phyloP scores from a whole-genome alignment of 2,888 invertebrate species.

The Chironomus riparius region DNA sequence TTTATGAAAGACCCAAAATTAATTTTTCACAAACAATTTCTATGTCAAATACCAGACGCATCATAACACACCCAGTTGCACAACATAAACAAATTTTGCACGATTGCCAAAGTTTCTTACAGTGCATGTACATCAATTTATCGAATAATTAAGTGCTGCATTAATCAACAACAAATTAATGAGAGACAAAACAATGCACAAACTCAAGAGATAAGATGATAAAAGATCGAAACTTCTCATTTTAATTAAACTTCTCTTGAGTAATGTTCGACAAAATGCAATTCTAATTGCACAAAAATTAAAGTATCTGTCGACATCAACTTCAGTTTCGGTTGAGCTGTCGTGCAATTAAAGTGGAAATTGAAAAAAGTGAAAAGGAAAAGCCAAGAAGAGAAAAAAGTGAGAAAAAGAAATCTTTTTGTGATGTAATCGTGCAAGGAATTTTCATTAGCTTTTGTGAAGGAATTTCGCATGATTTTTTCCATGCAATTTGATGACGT shows the following conservation, averaged over 20 bases:
- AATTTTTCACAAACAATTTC: too few relatives aligned
- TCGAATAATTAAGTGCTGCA: too few relatives aligned
- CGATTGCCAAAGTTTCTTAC: too few relatives aligned
- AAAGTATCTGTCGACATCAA: neutral
- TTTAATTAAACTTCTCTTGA: neutral
- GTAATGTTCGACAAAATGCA: neutral
- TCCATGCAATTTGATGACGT: constrained; percentile 11
- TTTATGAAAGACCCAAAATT: too few relatives aligned
- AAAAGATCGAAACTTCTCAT: too few relatives aligned
- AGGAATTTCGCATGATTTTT: constrained; percentile 1
- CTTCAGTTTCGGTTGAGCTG: constrained; percentile 23
- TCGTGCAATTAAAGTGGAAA: constrained; percentile 18
- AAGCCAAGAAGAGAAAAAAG: neutral
- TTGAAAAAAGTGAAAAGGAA: constrained; percentile 5
- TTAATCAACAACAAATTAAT: neutral
- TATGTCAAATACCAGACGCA: too few relatives aligned
- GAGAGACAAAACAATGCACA: neutral
- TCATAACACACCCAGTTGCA: too few relatives aligned
- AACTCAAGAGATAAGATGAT: too few relatives aligned
- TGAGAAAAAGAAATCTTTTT: constrained; percentile 7
- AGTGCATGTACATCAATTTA: too few relatives aligned
- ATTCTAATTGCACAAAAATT: neutral
- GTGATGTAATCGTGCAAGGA: constrained; percentile 20
- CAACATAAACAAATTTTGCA: too few relatives aligned
- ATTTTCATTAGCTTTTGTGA: neutral